Conservation (phyloP, 1,140 invertebrate species). For the Caerostris extrusa region DNA sequence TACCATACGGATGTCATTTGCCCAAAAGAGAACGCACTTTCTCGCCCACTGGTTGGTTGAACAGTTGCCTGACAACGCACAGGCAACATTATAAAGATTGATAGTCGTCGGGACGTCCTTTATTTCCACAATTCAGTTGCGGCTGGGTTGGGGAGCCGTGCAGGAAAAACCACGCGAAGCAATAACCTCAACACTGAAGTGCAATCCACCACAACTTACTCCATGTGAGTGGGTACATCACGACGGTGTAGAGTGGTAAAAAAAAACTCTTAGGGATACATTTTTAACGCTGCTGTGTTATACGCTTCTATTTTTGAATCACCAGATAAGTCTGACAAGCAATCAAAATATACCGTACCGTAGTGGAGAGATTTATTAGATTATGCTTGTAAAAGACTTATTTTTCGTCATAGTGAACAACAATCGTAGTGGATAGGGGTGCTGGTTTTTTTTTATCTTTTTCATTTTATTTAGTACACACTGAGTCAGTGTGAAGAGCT, state of each 20-base stretch:
- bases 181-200: not conserved
- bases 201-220: not conserved
- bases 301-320: slow-evolving; percentile 1
- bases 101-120: not conserved
- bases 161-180: slow-evolving; percentile 14
- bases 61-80: not conserved
- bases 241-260: not conserved
- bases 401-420: not conserved
- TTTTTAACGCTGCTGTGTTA: not conserved
- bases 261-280: slow-evolving; percentile 34
- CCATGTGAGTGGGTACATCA: not conserved
- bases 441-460: too few relatives aligned
- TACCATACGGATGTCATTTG: slow-evolving; percentile 2
- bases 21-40: slow-evolving; percentile 17
- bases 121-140: slow-evolving; percentile 37
- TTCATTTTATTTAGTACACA: not conserved
- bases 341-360: not conserved
- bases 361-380: slow-evolving; percentile 19
- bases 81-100: slow-evolving; percentile 49
- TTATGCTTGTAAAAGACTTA: slow-evolving; percentile 13
- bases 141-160: not conserved
- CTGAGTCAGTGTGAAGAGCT: not conserved
- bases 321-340: slow-evolving; percentile 22
- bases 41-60: slow-evolving; percentile 26
- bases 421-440: not conserved